phyloP scores from a whole-genome alignment of 37 sponge, comb jelly and placozoan species.

The Oopsacas minuta region DNA sequence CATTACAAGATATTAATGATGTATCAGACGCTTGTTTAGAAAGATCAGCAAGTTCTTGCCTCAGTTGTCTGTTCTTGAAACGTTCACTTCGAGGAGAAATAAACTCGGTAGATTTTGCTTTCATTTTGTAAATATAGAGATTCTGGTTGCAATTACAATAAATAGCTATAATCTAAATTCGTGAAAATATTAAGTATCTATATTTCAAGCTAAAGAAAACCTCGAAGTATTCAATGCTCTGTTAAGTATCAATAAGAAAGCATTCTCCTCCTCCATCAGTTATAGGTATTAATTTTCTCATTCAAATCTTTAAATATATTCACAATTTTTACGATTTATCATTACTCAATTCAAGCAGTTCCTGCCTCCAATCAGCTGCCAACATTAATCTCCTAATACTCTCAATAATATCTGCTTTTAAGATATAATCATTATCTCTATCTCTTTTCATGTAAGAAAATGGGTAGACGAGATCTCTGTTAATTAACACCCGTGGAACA shows the following conservation, averaged over 20 bases:
- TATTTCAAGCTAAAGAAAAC: too few species aligned
- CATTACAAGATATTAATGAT: too few species aligned
- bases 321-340: not conserved
- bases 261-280: too few species aligned
- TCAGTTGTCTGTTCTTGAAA: not conserved
- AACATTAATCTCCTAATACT: slow-evolving; percentile 31
- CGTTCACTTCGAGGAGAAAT: not conserved
- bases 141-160: too few species aligned
- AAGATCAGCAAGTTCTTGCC: not conserved
- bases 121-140: too few species aligned
- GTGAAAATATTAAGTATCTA: too few species aligned
- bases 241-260: too few species aligned
- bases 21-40: too few species aligned
- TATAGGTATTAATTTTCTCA: too few species aligned
- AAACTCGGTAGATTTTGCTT: not conserved
- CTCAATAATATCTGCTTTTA: slow-evolving; percentile 51
- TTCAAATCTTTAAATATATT: too few species aligned
- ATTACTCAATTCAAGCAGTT: slow-evolving; percentile 18
- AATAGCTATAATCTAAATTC: too few species aligned
- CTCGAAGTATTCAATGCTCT: too few species aligned
- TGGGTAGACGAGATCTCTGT: slow-evolving; percentile 71
- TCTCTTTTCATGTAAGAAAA: slow-evolving; percentile 35
- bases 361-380: slow-evolving; percentile 49
- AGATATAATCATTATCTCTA: slow-evolving; percentile 37
- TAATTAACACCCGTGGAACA: slow-evolving; percentile 66